These are phyloP conservation scores for Podiceps cristatus DNA, from an alignment of 2,113 vertebrate species.

Conservation along the genomic window DNA sequence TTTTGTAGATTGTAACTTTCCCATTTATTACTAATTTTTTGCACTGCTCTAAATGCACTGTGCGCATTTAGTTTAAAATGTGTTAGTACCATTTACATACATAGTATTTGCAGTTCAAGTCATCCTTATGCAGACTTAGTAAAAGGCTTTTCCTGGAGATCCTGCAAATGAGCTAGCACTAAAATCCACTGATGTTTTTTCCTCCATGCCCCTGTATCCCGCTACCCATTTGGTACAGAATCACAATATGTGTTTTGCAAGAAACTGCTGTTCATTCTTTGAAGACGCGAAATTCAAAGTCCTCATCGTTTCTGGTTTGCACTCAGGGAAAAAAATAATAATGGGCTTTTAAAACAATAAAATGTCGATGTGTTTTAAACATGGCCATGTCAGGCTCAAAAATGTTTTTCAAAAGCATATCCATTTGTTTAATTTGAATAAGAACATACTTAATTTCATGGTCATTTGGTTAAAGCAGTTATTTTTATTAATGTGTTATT, in stretches of 20 bases:
- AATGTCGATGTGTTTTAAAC: slow-evolving; percentile 59
- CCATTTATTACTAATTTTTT: slow-evolving; percentile 67
- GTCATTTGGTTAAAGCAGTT: slow-evolving; percentile 78
- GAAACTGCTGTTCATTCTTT: slow-evolving; percentile 56
- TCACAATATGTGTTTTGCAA: background rate
- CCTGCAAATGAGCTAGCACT: background rate
- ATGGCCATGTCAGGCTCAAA: slow-evolving; percentile 51
- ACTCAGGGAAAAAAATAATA: background rate
- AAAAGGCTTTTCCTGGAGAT: background rate
- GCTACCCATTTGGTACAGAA: background rate
- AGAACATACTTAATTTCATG: slow-evolving; percentile 77
- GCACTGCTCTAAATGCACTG: slow-evolving; percentile 14
- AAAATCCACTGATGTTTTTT: background rate
- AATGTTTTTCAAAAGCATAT: slow-evolving; percentile 66
- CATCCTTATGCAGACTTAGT: slow-evolving; percentile 23
- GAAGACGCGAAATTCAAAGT: slow-evolving; percentile 57
- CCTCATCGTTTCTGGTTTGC: slow-evolving; percentile 59
- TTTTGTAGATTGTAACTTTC: slow-evolving; percentile 62
- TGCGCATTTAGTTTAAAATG: slow-evolving; percentile 28
- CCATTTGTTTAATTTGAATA: slow-evolving; percentile 69
- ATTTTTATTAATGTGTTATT: slow-evolving; percentile 76
- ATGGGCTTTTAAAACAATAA: slow-evolving; percentile 47
- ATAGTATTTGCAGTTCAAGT: background rate
- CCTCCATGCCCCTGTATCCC: background rate
- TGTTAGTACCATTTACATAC: background rate